Conservation (phyloP, 2,888 invertebrate genomes). For the Leptinotarsa juncta region DNA sequence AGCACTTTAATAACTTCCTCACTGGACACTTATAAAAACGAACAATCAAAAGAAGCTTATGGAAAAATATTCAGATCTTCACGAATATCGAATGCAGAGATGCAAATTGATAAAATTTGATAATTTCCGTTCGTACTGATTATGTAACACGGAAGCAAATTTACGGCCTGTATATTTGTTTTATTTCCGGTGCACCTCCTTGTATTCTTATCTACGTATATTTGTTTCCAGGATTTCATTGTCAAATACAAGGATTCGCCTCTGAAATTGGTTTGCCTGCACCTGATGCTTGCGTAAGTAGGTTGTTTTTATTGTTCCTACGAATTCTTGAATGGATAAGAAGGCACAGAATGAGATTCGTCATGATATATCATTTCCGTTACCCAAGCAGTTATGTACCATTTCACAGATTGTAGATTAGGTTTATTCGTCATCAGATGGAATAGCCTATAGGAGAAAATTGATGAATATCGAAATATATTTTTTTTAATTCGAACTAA, state of each 20-base stretch:
- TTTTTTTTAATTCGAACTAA: not conserved
- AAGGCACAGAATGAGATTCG: not conserved
- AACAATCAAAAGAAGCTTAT: too few species aligned
- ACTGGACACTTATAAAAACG: too few species aligned
- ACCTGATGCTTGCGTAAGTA: slow-evolving; percentile 14
- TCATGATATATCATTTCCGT: not conserved
- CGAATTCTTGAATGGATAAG: not conserved
- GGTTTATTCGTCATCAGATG: not conserved
- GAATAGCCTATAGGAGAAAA: not conserved
- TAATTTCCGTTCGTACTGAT: too few species aligned
- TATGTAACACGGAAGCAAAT: not conserved
- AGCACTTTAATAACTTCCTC: too few species aligned
- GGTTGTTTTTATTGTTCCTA: not conserved
- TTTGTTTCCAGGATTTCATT: slow-evolving; percentile 17
- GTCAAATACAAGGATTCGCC: slow-evolving; percentile 1
- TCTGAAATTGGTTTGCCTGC: slow-evolving; percentile 17
- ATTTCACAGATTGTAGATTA: not conserved
- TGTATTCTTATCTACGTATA: not conserved
- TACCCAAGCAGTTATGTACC: not conserved
- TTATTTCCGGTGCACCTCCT: not conserved
- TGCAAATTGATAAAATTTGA: too few species aligned
- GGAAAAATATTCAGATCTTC: too few species aligned
- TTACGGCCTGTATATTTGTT: not conserved
- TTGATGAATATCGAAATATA: not conserved
- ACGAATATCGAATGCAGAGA: too few species aligned